Conservation (phyloP, 1,140 invertebrate species). For the Drosophila pseudoobscura region DNA sequence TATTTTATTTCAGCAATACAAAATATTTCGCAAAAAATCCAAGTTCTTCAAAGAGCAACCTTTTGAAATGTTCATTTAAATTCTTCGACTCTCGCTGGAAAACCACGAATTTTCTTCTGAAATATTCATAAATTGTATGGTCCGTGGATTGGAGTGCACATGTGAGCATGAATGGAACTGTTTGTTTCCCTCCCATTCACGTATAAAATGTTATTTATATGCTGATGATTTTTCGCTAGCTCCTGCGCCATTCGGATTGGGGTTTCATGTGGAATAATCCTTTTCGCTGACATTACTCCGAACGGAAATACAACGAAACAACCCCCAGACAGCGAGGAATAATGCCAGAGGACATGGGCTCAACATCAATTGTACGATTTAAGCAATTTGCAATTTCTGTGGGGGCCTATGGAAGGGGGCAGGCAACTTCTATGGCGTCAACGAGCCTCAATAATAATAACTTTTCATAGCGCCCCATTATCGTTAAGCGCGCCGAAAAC, state of each 20-base stretch:
- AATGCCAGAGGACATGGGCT: conserved; percentile 6
- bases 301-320: neutral
- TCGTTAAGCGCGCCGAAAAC: conserved; percentile 44
- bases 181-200: neutral
- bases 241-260: conserved; percentile 4
- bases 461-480: conserved; percentile 62
- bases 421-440: conserved; percentile 22
- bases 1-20: too few relatives aligned
- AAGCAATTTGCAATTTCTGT: conserved; percentile 65
- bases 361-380: conserved; percentile 54
- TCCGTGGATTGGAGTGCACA: conserved; percentile 5
- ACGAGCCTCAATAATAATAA: conserved; percentile 69
- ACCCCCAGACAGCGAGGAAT: conserved; percentile 1
- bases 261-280: conserved; percentile 42
- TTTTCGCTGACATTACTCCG: conserved; percentile 15
- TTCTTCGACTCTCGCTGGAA: conserved; percentile 1
- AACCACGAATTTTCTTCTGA: conserved; percentile 9
- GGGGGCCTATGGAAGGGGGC: neutral
- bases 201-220: conserved; percentile 59
- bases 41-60: neutral
- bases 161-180: conserved; percentile 3
- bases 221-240: conserved; percentile 37
- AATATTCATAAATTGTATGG: conserved; percentile 34
- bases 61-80: conserved; percentile 2
- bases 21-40: too few relatives aligned